Conservation (phyloP, 2,797 vertebrate genomes). For the Brachymystax lenok region DNA sequence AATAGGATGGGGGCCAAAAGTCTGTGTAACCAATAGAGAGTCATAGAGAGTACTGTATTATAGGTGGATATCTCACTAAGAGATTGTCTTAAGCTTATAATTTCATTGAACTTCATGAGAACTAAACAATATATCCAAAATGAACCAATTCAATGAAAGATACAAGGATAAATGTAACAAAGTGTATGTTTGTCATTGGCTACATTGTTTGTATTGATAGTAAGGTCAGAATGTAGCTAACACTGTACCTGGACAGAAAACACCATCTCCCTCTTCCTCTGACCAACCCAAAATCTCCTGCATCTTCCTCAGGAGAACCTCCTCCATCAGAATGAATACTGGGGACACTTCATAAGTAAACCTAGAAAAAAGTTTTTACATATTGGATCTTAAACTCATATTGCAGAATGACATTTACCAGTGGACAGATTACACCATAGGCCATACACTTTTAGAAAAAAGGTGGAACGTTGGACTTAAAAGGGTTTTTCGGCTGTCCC, state of each 20-base stretch:
- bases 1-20: too few relatives aligned
- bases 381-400: neutral
- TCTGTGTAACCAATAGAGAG: too few relatives aligned
- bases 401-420: neutral
- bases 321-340: slow-evolving; percentile 75
- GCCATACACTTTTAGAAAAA: too few relatives aligned
- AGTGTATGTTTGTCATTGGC: neutral
- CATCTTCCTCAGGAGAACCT: slow-evolving; percentile 78
- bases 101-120: neutral
- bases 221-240: neutral
- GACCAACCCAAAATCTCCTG: slow-evolving; percentile 71
- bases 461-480: too few relatives aligned
- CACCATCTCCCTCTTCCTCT: slow-evolving; percentile 64
- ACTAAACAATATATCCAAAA: neutral
- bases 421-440: too few relatives aligned
- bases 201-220: neutral
- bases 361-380: slow-evolving; percentile 38
- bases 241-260: slow-evolving; percentile 74
- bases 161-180: neutral
- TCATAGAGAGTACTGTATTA: neutral
- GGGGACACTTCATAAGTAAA: slow-evolving; percentile 78
- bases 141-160: neutral
- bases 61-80: neutral
- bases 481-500: too few relatives aligned
- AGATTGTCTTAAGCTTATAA: too few relatives aligned